These are phyloP conservation scores for Cantharis lateralis DNA, from an alignment of 2,888 invertebrate genomes.

Conservation along the genomic window DNA sequence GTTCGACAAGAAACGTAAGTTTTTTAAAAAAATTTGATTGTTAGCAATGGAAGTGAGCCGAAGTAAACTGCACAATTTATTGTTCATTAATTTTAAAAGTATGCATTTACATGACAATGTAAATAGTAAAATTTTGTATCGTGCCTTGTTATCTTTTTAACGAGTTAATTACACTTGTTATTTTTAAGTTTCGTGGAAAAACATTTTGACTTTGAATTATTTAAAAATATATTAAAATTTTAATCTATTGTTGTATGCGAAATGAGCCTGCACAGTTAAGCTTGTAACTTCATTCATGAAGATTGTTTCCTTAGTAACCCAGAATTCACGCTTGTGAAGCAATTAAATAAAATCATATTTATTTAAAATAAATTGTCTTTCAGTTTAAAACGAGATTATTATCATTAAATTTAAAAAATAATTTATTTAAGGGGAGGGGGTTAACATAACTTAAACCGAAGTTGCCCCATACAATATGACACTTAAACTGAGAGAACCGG, in stretches of 20 bases:
- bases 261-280: background rate
- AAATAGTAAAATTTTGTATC: background rate
- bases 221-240: background rate
- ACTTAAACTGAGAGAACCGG: no score
- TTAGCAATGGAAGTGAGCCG: background rate
- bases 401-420: no score
- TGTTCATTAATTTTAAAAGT: background rate
- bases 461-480: no score
- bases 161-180: background rate
- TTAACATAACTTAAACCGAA: no score
- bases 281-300: background rate
- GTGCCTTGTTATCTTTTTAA: background rate
- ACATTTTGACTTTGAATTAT: background rate
- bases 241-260: background rate
- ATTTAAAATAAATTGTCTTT: no score
- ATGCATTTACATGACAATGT: background rate
- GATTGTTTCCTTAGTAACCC: background rate
- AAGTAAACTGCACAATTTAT: background rate
- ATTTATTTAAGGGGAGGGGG: no score
- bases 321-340: background rate
- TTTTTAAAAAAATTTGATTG: slow-evolving; percentile 7
- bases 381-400: no score
- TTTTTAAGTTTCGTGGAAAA: background rate
- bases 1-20: slow-evolving; percentile 77
- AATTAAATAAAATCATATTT: background rate